Evolutionary conservation across 2,888 invertebrate species (phyloP), one percentile per base, ranked within the genome.

Genomic region (Stomorhina lunata): DNA sequence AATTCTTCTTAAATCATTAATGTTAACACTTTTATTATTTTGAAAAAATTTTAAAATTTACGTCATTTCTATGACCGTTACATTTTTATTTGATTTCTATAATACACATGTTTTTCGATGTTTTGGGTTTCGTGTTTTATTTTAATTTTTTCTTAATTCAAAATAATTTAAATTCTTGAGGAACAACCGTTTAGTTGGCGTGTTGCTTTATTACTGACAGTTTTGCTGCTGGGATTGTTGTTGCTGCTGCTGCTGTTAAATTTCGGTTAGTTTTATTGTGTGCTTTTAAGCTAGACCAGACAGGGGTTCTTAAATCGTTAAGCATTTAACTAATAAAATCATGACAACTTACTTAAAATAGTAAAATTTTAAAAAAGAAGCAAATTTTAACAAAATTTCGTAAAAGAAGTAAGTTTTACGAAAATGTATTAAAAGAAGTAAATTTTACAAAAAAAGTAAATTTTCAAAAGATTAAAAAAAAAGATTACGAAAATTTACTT

Each of bases 131-230:
- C 34, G 20, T 37, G 55, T 55, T 55, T 15, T 43, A 10, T 4
- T 5, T 2, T 65, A 7, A 25, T 17, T 29, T 29, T 32, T 12
- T 10, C 4, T 37, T 17, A 57, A 65, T 45, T 66, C n/a, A n/a
- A n/a, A n/a, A n/a, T n/a, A 53, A 63, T 71, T 57, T 0, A 43
- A 27, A 48, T 71, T 71, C 45, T 53, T 63, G 40, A 32, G 9
- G 50, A 55, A 53, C 82, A 71, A 79, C 82, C 82, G 71, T 79
- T 79, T 71, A 71, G 75, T 72, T 82, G 43, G 82, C 79, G 65
- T 76, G 82, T 79, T 82, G 71, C 76, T 79, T 79, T 71, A 75
- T 76, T 82, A 82, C 82, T 82, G 75, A 79, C 59, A 29, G 50
- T 55, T 22, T 59, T 27, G 69, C 45, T 69, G 61, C 6, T 29